Evolutionary conservation across 2,113 vertebrate species (phyloP).

Genomic region (Apodemus speciosus): DNA sequence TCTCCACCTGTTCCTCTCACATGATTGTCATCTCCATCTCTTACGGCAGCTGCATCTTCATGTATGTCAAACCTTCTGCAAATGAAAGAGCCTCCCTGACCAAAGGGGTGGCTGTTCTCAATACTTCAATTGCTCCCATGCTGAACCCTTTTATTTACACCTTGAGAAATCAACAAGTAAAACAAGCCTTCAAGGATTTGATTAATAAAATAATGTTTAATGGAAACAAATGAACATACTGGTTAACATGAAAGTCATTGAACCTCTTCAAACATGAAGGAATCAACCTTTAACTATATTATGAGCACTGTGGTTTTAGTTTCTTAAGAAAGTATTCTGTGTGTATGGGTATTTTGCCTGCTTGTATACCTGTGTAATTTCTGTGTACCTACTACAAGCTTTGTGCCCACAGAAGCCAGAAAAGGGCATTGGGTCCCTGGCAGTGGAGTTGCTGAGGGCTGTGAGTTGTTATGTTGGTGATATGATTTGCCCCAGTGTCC

Average conservation of each 20-base stretch:
- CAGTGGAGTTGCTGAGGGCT: neutral
- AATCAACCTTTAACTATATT: neutral
- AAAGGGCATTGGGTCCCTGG: neutral
- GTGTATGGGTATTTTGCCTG: neutral
- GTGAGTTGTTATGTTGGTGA: neutral
- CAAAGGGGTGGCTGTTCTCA: slow-evolving; percentile 69
- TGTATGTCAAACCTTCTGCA: slow-evolving; percentile 62
- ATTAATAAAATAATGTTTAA: slow-evolving; percentile 14
- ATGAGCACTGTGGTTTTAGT: neutral
- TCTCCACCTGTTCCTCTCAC: neutral
- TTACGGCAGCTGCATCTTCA: slow-evolving; percentile 69
- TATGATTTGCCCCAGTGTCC: neutral
- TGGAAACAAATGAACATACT: slow-evolving; percentile 17
- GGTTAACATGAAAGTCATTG: neutral
- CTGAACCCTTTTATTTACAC: slow-evolving; percentile 63
- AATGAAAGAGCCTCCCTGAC: slow-evolving; percentile 55
- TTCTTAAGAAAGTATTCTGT: neutral
- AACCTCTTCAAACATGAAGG: neutral
- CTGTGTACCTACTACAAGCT: neutral
- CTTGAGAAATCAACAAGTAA: slow-evolving; percentile 55
- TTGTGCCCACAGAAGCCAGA: neutral
- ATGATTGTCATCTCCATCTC: slow-evolving; percentile 56
- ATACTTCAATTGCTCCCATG: slow-evolving; percentile 59
- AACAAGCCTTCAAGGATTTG: slow-evolving; percentile 46
- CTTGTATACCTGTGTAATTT: neutral